phyloP scores from a whole-genome alignment of 2,888 invertebrate species.

The Abrostola triplasia region DNA sequence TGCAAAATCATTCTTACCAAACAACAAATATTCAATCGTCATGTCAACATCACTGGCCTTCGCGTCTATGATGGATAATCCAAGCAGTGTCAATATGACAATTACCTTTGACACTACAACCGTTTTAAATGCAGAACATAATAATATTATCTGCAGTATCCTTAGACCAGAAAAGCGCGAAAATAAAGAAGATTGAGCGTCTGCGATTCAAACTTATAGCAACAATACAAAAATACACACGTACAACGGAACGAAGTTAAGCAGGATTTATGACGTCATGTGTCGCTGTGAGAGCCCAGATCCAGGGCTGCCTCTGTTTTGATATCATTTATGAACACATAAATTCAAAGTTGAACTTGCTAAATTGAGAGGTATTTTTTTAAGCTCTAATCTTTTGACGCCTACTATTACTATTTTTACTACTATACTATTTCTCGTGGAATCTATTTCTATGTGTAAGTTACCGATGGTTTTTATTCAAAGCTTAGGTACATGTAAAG shows the following conservation, averaged over 20 bases:
- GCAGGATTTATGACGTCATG: conserved; percentile 47
- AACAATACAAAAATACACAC: conserved; percentile 51
- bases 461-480: too few relatives aligned
- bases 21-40: too few relatives aligned
- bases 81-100: too few relatives aligned
- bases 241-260: conserved; percentile 40
- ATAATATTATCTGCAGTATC: neutral
- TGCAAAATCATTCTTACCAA: too few relatives aligned
- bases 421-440: too few relatives aligned
- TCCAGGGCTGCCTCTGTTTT: conserved; percentile 23
- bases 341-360: neutral
- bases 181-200: conserved; percentile 22
- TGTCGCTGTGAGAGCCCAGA: conserved; percentile 26
- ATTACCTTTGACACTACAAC: too few relatives aligned
- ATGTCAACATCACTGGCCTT: too few relatives aligned
- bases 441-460: too few relatives aligned
- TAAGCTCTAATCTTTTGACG: too few relatives aligned
- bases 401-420: too few relatives aligned
- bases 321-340: neutral
- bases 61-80: too few relatives aligned
- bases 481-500: too few relatives aligned
- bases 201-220: conserved; percentile 30
- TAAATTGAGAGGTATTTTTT: neutral
- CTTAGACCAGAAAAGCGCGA: conserved; percentile 12
- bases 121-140: neutral